Percentiles rank a stretch among this genome's conserved stretches.
Conservation (phyloP, 2,797 vertebrate species). For the Hafferia zeledoni region DNA sequence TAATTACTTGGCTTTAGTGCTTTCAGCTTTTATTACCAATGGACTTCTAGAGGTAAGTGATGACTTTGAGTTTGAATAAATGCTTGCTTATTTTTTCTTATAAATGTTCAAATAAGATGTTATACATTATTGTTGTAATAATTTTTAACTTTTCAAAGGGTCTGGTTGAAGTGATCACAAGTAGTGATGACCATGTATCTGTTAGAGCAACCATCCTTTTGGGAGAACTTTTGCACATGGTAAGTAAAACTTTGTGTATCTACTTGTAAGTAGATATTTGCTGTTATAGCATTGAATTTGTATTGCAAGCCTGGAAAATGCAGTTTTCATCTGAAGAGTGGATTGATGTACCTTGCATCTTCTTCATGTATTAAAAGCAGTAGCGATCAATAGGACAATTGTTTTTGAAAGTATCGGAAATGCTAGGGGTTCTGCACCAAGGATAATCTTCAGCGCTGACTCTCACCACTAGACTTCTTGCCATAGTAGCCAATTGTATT, state of each 20-base stretch:
- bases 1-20: conserved; percentile 96
- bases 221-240: conserved; percentile 95
- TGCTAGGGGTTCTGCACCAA: neutral
- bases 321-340: neutral
- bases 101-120: neutral
- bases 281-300: neutral
- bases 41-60: conserved; percentile 91
- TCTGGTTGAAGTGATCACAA: conserved; percentile 96
- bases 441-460: neutral
- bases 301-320: neutral
- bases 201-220: conserved; percentile 94
- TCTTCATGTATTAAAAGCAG: neutral
- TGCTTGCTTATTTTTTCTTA: neutral
- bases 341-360: neutral
- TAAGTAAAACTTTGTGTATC: conserved; percentile 57
- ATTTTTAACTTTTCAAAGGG: conserved; percentile 78
- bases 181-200: conserved; percentile 92
- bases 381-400: neutral
- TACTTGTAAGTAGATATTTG: neutral
- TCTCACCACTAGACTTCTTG: neutral
- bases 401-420: neutral
- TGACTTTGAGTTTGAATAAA: neutral
- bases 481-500: neutral
- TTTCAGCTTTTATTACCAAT: conserved; percentile 94
- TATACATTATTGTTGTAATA: neutral